Evolutionary conservation across 2,113 vertebrate species (phyloP), one percentile per base, ranked within the genome.

Genomic region (Meriones unguiculatus): DNA sequence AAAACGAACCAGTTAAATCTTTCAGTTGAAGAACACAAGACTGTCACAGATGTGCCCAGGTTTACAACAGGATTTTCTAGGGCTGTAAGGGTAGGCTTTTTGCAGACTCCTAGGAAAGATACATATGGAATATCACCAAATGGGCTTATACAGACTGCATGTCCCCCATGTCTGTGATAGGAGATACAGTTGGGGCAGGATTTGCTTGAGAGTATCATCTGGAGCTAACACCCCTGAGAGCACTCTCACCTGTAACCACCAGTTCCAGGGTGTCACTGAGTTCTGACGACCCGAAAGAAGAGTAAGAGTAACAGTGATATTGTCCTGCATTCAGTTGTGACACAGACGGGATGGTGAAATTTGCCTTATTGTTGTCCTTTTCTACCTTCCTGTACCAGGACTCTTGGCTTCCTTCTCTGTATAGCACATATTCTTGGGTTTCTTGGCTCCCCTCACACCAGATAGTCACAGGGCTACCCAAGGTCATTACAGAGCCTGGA

Each of bases 211-310:
- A 13, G 4, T n/a, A 28, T 32, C 8, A 30, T 28, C 14, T 17
- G 25, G 3, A 25, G 7, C 0, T 30, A 10, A 17, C 20, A 28
- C 38, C 9, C 38, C 24, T 62, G 6, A 59, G 25, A 62, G 4
- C 41, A 20, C 18, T 25, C 94, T 82, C 13, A 96, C 87, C 93
- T 94, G 32, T 88, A 65, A 95, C 7, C 69, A 87, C 70, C 88
- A 95, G 54, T 15, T 65, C 46, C 50, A 78, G 18, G 25, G 13
- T 2, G 1, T 89, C 54, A 25, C 87, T 96, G 69, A 0, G 13
- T 1, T n/a, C 2, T 57, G 87, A 73, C 17, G 75, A 67, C 0
- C 5, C 24, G 1, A 1, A 1, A 7, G 0, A 3, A 0, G 2
- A 57, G 1, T 2, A 0, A 7, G 62, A 78, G 62, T 1, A 20